Conservation (phyloP, 1,140 invertebrate species). For the Platyscapa corneri region DNA sequence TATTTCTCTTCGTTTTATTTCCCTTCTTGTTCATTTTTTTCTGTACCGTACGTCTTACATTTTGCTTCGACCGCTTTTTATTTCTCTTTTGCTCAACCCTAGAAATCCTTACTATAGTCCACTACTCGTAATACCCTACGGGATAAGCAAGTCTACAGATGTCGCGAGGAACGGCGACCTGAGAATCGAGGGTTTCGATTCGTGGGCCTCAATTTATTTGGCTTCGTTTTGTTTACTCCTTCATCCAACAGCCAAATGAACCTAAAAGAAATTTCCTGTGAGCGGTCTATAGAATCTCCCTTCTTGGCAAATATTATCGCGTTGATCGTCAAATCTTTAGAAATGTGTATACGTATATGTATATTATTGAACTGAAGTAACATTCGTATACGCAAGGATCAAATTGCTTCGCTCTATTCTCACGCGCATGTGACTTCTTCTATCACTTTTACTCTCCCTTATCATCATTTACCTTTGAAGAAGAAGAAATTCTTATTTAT, state of each 20-base stretch:
- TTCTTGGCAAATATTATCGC: slow-evolving; percentile 55
- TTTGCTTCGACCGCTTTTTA: background rate
- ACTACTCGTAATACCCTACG: background rate
- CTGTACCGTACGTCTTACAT: background rate
- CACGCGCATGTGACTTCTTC: background rate
- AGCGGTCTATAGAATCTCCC: slow-evolving; percentile 54
- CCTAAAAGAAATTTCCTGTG: slow-evolving; percentile 54
- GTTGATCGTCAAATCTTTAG: too few species aligned
- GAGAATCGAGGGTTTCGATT: slow-evolving; percentile 33
- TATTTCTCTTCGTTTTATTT: background rate
- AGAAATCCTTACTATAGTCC: background rate
- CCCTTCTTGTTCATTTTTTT: background rate
- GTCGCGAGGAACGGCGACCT: background rate
- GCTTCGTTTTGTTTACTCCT: slow-evolving; percentile 57
- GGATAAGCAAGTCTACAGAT: slow-evolving; percentile 1
- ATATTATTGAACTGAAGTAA: background rate
- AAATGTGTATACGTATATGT: too few species aligned
- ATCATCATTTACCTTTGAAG: too few species aligned
- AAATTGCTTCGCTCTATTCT: background rate
- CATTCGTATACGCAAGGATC: background rate
- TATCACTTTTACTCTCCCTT: too few species aligned
- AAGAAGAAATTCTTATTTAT: too few species aligned
- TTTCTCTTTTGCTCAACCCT: background rate
- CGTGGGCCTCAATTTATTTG: slow-evolving; percentile 30
- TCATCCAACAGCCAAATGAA: slow-evolving; percentile 61